Conservation (phyloP, 1,140 invertebrate species). For the Ceratosolen solmsi region DNA sequence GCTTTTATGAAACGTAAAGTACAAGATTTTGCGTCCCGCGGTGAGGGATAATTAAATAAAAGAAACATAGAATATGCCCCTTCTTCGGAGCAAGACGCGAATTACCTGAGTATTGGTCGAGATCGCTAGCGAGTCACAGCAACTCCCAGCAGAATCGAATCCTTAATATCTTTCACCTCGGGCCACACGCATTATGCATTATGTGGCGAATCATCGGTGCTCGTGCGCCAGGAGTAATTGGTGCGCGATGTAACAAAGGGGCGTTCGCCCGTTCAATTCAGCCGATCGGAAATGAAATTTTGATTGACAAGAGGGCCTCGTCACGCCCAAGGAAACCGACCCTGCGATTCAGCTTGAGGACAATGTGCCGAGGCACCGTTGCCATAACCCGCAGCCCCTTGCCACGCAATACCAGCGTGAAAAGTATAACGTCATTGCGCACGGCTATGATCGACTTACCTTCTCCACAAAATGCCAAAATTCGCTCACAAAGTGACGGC, state of each 20-base stretch:
- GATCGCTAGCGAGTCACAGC: neutral
- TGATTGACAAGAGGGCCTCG: constrained; percentile 63
- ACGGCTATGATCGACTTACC: no score
- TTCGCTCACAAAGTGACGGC: neutral
- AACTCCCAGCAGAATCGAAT: neutral
- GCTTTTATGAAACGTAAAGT: neutral
- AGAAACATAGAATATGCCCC: neutral
- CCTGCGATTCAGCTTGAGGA: constrained; percentile 59
- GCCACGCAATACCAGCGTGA: neutral
- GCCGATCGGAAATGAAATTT: constrained; percentile 67
- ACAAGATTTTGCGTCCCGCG: neutral
- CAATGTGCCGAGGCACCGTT: neutral
- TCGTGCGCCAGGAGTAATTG: constrained; percentile 17
- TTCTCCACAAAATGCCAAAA: no score
- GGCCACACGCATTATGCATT: neutral
- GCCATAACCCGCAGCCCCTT: neutral
- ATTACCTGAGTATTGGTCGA: neutral
- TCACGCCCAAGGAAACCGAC: constrained; percentile 65
- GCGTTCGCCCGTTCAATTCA: constrained; percentile 59
- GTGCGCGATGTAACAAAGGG: constrained; percentile 36
- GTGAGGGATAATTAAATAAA: neutral
- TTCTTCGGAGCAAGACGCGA: neutral
- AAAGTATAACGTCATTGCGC: no score
- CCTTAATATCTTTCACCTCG: neutral
- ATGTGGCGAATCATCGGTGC: constrained; percentile 5